These are phyloP conservation scores for Hypotaenidia okinawae DNA, from an alignment of 2,797 vertebrate genomes.

Conservation along the genomic window DNA sequence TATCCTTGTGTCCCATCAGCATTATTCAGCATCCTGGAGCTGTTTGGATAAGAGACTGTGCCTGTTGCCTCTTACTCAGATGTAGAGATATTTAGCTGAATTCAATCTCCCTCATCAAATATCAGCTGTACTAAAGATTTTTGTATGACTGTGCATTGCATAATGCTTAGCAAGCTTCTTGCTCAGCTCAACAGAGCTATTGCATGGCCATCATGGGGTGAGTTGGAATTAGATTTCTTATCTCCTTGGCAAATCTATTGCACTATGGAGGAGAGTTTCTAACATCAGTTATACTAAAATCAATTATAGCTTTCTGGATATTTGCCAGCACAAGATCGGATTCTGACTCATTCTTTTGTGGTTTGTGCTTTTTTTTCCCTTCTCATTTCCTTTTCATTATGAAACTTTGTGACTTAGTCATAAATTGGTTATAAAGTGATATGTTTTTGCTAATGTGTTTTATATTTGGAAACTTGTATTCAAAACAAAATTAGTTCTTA, in stretches of 20 bases:
- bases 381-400: not conserved
- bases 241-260: not conserved
- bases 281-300: not conserved
- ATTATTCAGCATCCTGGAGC: not conserved
- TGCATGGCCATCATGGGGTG: not conserved
- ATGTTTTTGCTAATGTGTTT: not conserved
- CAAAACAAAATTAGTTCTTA: not conserved
- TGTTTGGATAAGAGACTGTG: not conserved
- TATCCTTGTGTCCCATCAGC: not conserved
- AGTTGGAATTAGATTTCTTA: not conserved
- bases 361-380: not conserved
- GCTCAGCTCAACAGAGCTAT: not conserved
- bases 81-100: not conserved
- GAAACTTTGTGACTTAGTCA: not conserved
- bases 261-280: not conserved
- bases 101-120: constrained; percentile 3
- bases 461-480: not conserved
- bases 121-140: not conserved
- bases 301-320: not conserved
- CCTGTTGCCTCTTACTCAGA: not conserved
- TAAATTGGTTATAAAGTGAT: not conserved
- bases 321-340: constrained; percentile 3
- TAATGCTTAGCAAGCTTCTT: not conserved
- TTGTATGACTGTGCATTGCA: not conserved
- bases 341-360: not conserved